Evolutionary conservation across 2,113 vertebrate species (phyloP).

Genomic region (Penelope pileata): DNA sequence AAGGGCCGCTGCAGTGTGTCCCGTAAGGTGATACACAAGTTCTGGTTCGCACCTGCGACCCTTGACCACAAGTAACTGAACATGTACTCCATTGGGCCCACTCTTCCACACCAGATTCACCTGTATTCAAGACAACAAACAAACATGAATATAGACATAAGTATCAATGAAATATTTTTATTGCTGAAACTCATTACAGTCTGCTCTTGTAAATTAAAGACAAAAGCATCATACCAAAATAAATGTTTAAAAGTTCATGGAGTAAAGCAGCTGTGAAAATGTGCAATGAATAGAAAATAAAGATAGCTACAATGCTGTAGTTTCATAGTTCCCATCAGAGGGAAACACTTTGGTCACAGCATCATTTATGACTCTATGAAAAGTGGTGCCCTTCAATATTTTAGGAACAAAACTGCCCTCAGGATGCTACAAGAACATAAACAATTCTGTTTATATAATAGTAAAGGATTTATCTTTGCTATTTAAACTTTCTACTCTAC

Average conservation of each 20-base stretch:
- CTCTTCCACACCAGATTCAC: constrained; percentile 99
- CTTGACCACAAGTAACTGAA: constrained; percentile 99
- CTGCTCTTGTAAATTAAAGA: constrained; percentile 46
- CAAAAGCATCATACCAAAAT: constrained; percentile 25
- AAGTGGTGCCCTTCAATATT: constrained; percentile 1
- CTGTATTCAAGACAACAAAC: constrained; percentile 94
- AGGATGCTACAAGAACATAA: background rate
- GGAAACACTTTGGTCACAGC: background rate
- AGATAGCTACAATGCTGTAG: constrained; percentile 21
- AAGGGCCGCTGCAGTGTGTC: constrained; percentile 99
- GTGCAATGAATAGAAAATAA: constrained; percentile 57
- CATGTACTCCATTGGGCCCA: constrained; percentile 99
- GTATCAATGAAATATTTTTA: constrained; percentile 6
- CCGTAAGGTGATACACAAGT: constrained; percentile 99
- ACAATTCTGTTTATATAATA: background rate
- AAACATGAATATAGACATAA: constrained; percentile 79
- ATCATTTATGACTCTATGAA: background rate
- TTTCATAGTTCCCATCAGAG: background rate
- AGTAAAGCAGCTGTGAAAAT: constrained; percentile 64
- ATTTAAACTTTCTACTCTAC: background rate
- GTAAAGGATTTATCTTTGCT: background rate
- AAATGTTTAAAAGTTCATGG: constrained; percentile 35
- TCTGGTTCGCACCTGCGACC: constrained; percentile 99
- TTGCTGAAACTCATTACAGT: background rate
- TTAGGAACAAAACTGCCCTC: background rate